Conservation (phyloP, 2,888 invertebrate species). For the Tetanocera ferruginea region DNA sequence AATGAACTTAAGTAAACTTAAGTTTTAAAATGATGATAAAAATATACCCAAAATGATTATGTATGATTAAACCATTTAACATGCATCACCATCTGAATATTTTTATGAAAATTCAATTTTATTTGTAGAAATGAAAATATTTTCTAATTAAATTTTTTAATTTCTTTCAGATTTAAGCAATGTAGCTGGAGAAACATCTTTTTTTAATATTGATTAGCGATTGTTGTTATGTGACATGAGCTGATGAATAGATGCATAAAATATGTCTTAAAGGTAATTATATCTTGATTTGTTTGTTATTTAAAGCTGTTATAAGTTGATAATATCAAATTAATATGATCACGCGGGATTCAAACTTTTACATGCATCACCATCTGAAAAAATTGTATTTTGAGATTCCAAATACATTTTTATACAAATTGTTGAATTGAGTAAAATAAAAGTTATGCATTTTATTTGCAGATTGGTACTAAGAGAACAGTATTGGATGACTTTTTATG, state of each 20-base stretch:
- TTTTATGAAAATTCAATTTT: neutral
- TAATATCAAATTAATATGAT: constrained; percentile 4
- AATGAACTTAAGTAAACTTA: too few species aligned
- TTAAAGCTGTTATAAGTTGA: neutral
- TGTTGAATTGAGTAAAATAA: too few species aligned
- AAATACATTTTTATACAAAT: too few species aligned
- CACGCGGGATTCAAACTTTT: neutral
- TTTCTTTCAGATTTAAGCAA: neutral
- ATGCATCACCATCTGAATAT: constrained; percentile 29
- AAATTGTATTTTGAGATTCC: too few species aligned
- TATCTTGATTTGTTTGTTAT: neutral
- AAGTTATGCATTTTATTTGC: neutral
- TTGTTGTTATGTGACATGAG: too few species aligned
- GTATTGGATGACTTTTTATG: too few species aligned
- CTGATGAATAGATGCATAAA: neutral
- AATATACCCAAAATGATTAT: neutral
- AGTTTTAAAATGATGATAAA: too few species aligned
- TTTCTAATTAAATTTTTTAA: neutral
- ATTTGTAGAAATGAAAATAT: neutral
- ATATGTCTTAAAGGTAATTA: neutral
- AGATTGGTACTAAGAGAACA: too few species aligned
- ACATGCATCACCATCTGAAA: constrained; percentile 33
- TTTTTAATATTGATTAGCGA: too few species aligned
- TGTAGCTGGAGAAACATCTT: neutral
- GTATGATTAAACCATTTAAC: constrained; percentile 16